Percentiles rank a stretch among this genome's conserved stretches.
Conservation (phyloP, 2,888 invertebrate species). For the Liposcelis brunnea region DNA sequence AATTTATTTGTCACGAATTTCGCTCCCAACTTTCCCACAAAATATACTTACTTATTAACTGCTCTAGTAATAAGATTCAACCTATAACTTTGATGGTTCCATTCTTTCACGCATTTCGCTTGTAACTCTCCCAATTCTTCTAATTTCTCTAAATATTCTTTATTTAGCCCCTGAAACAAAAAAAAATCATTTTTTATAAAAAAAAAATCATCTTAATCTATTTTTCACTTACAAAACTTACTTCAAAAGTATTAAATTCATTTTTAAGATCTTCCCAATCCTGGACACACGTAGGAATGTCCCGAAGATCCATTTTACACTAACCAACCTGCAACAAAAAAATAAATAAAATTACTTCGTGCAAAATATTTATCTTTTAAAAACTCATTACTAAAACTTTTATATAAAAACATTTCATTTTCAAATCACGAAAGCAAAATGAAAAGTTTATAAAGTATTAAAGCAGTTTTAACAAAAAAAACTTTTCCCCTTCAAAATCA, state of each 20-base stretch:
- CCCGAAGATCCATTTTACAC: constrained; percentile 37
- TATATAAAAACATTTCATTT: no score
- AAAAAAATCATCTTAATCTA: not conserved
- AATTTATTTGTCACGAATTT: no score
- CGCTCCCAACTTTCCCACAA: no score
- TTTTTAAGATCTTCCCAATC: constrained; percentile 65
- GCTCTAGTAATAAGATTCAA: constrained; percentile 63
- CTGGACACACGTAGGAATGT: constrained; percentile 37
- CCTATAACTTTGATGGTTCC: constrained; percentile 82
- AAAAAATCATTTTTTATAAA: constrained; percentile 4
- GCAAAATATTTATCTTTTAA: no score
- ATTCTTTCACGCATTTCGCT: constrained; percentile 70
- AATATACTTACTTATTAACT: constrained; percentile 67
- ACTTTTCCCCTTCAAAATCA: no score
- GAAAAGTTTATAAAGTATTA: no score
- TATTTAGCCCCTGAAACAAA: constrained; percentile 46
- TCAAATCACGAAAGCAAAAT: no score
- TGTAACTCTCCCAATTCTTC: constrained; percentile 72
- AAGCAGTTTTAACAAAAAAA: no score
- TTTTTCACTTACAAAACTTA: constrained; percentile 30
- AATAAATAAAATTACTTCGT: no score
- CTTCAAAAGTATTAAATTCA: constrained; percentile 71
- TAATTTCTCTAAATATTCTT: constrained; percentile 66
- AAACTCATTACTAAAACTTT: no score
- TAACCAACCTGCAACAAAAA: no score